Conservation (phyloP, 2,113 vertebrate species). For the Pelodiscus sinensis region DNA sequence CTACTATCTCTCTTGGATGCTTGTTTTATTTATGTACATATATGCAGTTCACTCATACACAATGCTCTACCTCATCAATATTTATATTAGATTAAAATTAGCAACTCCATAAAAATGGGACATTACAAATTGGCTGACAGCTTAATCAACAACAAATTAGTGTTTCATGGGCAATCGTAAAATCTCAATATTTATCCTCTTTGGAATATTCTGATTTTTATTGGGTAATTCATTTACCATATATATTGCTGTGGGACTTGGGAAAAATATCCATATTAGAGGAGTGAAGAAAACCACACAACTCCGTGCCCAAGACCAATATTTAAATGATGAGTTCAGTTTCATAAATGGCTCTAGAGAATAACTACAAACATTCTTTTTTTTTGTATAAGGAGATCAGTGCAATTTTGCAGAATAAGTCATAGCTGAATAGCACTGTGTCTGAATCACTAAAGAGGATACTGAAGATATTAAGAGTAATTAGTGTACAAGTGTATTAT, state of each 20-base stretch:
- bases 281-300: not conserved
- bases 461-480: not conserved
- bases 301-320: not conserved
- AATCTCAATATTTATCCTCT: conserved; percentile 16
- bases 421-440: not conserved
- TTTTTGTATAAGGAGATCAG: conserved; percentile 23
- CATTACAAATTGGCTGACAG: not conserved
- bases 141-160: conserved; percentile 25
- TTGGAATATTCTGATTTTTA: conserved; percentile 10
- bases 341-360: conserved; percentile 25
- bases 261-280: not conserved
- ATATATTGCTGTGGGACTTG: not conserved
- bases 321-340: conserved; percentile 14
- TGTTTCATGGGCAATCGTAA: not conserved
- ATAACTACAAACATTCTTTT: conserved; percentile 8
- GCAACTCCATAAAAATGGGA: not conserved
- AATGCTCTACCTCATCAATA: not conserved
- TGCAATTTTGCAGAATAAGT: not conserved
- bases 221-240: conserved; percentile 7
- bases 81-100: conserved; percentile 10
- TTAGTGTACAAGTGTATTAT: not conserved
- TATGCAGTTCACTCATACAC: not conserved
- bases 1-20: not conserved
- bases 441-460: not conserved
- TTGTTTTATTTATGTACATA: conserved; percentile 11